Base-by-base conservation (phyloP, 2,797 vertebrate genomes). In the Echeneis naucrates region DNA sequence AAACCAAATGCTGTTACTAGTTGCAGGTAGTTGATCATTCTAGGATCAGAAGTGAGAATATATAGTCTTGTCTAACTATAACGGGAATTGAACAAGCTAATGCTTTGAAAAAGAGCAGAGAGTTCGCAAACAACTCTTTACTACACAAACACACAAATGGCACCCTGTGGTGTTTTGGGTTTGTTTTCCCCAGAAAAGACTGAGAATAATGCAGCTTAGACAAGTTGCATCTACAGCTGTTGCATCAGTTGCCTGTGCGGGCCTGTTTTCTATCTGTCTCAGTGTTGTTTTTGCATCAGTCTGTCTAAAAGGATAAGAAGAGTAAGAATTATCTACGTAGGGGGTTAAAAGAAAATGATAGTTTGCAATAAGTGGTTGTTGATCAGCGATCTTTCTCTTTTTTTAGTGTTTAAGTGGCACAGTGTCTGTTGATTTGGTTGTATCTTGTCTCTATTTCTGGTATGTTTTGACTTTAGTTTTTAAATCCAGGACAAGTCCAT, bases 121-220 rank as follows among this genome's bases (percentile, higher is more conserved):
- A 50, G 87, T 87, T 87, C 78, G 84, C 83, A 86, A 86, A 87
- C 77, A 75, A 80, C 75, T 78, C 37, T 75, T 60, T 61, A 62
- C 59, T 42, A 70, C 62, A 82, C 70, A 83, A 55, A 81, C 72
- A 75, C 70, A 83, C 71, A 83, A 80, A 79, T 4, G 61, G 75
- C 84, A 74, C 84, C 88, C 86, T 60, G 83, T 50, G 54, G 87
- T 58, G 73, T 78, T 69, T 70, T 74, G 72, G 66, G 71, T 84
- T n/a, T 85, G 79, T 84, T 90, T 85, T 83, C 68, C n/a, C 70
- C 40, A 82, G 76, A 72, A 50, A 62, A 77, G 81, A 58, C 4
- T 5, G 5, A 60, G 48, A 83, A 83, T 74, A 79, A 79, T 87
- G 53, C 62, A 72, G 78, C 65, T 76, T 59, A 74, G 71, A 83